phyloP scores from a whole-genome alignment of 2,797 vertebrate species.

The Petrocephalus sullivani region DNA sequence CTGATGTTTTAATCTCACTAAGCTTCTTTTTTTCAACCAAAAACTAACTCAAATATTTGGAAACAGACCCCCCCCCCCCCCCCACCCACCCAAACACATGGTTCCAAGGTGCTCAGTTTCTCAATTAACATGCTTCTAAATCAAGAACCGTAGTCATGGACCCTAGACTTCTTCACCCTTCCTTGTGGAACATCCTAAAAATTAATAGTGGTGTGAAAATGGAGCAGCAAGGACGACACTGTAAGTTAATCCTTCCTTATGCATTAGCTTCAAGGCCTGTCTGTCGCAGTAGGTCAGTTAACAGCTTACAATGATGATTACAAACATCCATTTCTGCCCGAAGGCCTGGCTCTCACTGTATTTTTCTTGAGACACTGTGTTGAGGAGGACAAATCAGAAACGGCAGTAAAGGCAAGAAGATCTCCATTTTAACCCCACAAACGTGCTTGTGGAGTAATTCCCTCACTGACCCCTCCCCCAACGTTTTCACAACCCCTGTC shows the following conservation, averaged over 20 bases:
- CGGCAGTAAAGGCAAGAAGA: neutral
- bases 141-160: too few species aligned
- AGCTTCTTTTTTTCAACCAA: neutral
- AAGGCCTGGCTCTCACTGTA: neutral
- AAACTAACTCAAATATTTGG: neutral
- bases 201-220: neutral
- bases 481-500: neutral
- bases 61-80: neutral
- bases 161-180: neutral
- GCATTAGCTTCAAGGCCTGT: neutral
- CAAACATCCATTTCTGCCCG: neutral
- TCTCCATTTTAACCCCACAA: neutral
- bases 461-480: neutral
- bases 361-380: neutral
- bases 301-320: neutral
- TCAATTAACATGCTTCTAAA: neutral
- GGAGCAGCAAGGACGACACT: neutral
- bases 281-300: neutral
- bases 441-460: neutral
- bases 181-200: neutral
- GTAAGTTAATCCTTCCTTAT: neutral
- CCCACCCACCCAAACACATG: neutral
- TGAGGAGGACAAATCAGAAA: neutral
- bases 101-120: neutral
- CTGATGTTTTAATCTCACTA: neutral